Base-by-base conservation (phyloP, 2,888 invertebrate species). In the Ferdinandea cuprea region DNA sequence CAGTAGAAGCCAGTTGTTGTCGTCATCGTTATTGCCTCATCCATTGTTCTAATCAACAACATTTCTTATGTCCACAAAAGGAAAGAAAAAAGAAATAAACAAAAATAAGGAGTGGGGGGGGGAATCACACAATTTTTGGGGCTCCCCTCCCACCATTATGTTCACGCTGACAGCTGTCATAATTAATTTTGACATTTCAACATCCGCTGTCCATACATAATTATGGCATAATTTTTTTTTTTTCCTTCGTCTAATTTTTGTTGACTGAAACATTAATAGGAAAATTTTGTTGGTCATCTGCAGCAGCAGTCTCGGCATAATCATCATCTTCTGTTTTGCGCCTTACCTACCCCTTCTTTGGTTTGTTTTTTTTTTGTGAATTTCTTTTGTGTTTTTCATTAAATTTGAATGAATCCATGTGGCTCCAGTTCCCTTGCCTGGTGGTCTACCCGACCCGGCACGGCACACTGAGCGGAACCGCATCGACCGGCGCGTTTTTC, bases 161-260 rank as follows among this genome's bases (percentile, higher is more conserved):
- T 72, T 78, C 87, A 86, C 87, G 87, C 90, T 89, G 90, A 89
- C 90, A 90, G 90, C 90, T 90, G 90, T 90, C 90, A 90, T 90
- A 90, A 90, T 90, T 90, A 90, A 89, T 90, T 90, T 89, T 88
- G 90, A 90, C 90, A 88, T 87, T 88, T 87, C 63, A 78, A 83
- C 83, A 83, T 83, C 83, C 83, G 83, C 68, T 77, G 72, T 83
- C 77, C 77, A 83, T 83, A 77, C 63, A 78, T 72, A 80, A 80
- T 74, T 80, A 79, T 32, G 40, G 58, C 13, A 58, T 44, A 56
- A 46, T 72, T 28, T 30, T 54, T 68, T 25, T 25, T 59, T 9
- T 56, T 35, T 13, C 21, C 28, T 50, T 40, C 19, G 6, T 13
- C 30, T 35, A 30, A 40, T 66, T 61, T 48, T 8, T 65, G 35